phyloP scores from a whole-genome alignment of 1,140 invertebrate genomes.

The Periplaneta americana region DNA sequence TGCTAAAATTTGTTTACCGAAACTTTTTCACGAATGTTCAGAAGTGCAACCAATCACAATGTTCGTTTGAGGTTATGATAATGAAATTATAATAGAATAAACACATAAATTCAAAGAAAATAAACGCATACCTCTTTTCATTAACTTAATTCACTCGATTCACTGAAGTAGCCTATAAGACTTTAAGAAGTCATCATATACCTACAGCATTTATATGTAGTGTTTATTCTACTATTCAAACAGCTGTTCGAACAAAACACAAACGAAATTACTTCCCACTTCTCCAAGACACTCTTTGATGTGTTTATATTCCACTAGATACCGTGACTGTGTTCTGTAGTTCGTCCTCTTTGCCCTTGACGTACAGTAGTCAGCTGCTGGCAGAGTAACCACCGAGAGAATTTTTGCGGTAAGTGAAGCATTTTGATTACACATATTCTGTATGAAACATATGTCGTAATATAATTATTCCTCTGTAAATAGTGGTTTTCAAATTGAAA shows the following conservation, averaged over 20 bases:
- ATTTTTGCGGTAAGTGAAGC: not conserved
- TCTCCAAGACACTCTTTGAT: not conserved
- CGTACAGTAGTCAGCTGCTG: not conserved
- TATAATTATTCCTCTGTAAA: not conserved
- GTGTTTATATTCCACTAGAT: not conserved
- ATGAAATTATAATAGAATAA: no score
- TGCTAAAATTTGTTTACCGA: no score
- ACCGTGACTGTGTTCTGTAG: not conserved
- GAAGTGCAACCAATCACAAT: no score
- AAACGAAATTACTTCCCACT: not conserved
- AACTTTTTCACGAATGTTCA: no score
- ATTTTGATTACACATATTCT: not conserved
- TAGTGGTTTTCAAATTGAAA: not conserved
- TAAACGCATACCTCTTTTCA: no score
- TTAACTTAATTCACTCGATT: not conserved
- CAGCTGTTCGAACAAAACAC: not conserved
- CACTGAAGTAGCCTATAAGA: not conserved
- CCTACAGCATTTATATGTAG: no score
- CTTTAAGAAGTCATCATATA: not conserved
- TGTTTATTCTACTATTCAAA: not conserved
- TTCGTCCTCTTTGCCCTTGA: conserved; percentile 8
- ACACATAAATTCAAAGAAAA: no score
- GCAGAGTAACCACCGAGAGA: not conserved
- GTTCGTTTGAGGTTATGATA: no score
- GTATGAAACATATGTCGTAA: not conserved